Conservation (phyloP, 2,888 invertebrate species). For the Epiblema foenella region DNA sequence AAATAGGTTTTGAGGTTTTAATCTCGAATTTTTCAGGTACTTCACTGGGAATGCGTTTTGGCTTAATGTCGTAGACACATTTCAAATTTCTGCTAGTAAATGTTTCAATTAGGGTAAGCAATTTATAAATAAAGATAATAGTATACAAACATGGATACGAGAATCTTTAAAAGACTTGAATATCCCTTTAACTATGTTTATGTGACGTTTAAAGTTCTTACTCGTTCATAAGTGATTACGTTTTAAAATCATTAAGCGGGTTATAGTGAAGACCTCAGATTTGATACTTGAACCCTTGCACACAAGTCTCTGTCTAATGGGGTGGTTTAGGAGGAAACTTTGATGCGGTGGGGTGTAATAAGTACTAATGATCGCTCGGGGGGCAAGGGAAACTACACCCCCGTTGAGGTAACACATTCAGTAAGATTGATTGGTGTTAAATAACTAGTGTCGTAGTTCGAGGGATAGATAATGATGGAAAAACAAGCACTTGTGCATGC, state of each 20-base stretch:
- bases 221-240: constrained; percentile 31
- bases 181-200: no score
- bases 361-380: constrained; percentile 43
- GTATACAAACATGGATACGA: no score
- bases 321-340: constrained; percentile 34
- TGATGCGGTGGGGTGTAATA: constrained; percentile 43
- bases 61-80: background rate
- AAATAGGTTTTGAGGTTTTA: constrained; percentile 26
- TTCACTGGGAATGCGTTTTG: background rate
- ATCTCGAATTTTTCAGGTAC: constrained; percentile 13
- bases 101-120: background rate
- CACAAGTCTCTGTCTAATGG: constrained; percentile 19
- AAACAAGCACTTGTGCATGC: background rate
- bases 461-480: constrained; percentile 13
- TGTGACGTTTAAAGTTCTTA: constrained; percentile 19
- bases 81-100: background rate
- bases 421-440: constrained; percentile 35
- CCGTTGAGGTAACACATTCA: constrained; percentile 26
- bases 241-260: constrained; percentile 31
- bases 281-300: constrained; percentile 37
- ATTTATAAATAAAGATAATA: no score
- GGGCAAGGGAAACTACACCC: constrained; percentile 35
- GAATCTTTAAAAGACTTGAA: no score
- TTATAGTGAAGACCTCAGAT: constrained; percentile 37
- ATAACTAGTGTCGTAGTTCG: constrained; percentile 24